Evolutionary conservation across 2,113 vertebrate species (phyloP), one percentile per base, ranked within the genome.

Genomic region (Notarius lentiginosus): DNA sequence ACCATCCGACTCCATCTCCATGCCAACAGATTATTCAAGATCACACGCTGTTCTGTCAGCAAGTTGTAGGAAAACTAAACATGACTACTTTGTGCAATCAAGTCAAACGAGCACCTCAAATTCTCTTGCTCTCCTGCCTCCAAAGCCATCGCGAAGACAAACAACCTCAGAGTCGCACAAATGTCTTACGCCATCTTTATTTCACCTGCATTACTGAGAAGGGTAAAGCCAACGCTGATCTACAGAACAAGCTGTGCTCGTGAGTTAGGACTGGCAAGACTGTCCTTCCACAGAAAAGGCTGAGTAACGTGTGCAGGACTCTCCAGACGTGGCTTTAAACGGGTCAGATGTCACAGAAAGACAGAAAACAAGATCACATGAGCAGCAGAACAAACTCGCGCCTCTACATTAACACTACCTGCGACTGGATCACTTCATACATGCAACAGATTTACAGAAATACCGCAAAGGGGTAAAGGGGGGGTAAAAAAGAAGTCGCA

Each of bases 261-360:
- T 41, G 41, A 41, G 2, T 72, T 1, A 72, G 68, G 1, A 4
- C 66, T 34, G 30, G 11, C 14, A 34, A 34, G 30, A 70, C 7
- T 15, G 66, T 17, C 27, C 2, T 34, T 70, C 12, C 27, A 72
- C 70, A 20, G 30, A 7, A 72, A 72, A 41, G 2, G 41, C 30
- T 24, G 89, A 84, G 49, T 66, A 85, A 90, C 56, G 56, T 63
- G 58, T 76, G 68, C 76, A 86, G 87, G 75, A 83, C 83, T 83
- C 72, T 27, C 80, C 51, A 65, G 86, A 85, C 77, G 22, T 30
- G 22, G 24, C 66, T 83, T 77, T 68, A 41, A 41, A 72, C 24
- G 55, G 86, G 80, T 88, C 84, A 90, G 24, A 84, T 73, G 75
- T 83, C 81, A 84, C 53, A 79, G 22, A 73, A 2, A n/a, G 53